Evolutionary conservation across 2,888 invertebrate genomes (phyloP), one percentile per base, ranked within the genome.

Genomic region (Tetranychus piercei): DNA sequence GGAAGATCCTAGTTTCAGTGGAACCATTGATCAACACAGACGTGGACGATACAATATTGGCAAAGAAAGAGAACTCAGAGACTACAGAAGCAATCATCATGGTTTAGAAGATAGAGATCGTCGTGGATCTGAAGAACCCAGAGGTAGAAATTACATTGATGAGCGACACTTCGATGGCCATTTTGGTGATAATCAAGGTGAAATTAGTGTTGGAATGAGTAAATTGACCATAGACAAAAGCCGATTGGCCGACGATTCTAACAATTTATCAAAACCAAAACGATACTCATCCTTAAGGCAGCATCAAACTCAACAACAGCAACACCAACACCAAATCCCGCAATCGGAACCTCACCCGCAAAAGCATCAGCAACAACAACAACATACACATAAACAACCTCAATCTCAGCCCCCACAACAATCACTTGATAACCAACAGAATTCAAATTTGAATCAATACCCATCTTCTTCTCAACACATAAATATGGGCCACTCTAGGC

Each of bases 221-320:
- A 75, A 55, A 18, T 45, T 9, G 23, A 65, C 34, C 55, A 55
- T 15, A 55, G 55, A 15, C 7, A 55, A 55, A 9, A 55, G 15
- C 15, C 55, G 55, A 55, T 55, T 55, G 55, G 55, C 15, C 3
- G 15, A 55, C 3, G 55, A 55, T 55, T 55, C 55, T 15, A 55
- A 45, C 9, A 45, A 55, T 55, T 55, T 55, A 55, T 55, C 55
- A 9, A 55, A 55, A 55, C 55, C 88, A 9, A 88, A 88, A 80
- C 84, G 88, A 43, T 89, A 89, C 81, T 89, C 88, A 4, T 87
- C 87, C 75, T 85, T 88, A 79, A 84, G 88, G 75, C 87, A 87
- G 80, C 69, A 69, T 11, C 69, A 69, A 69, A 22, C 34, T 69
- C 71, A 74, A 83, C 84, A 71, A 77, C n/a, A n/a, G n/a, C 79